Percentiles rank a stretch among this genome's conserved stretches.
These are phyloP conservation scores for Athalia rosae DNA, from an alignment of 2,888 invertebrate genomes.

Conservation along the genomic window DNA sequence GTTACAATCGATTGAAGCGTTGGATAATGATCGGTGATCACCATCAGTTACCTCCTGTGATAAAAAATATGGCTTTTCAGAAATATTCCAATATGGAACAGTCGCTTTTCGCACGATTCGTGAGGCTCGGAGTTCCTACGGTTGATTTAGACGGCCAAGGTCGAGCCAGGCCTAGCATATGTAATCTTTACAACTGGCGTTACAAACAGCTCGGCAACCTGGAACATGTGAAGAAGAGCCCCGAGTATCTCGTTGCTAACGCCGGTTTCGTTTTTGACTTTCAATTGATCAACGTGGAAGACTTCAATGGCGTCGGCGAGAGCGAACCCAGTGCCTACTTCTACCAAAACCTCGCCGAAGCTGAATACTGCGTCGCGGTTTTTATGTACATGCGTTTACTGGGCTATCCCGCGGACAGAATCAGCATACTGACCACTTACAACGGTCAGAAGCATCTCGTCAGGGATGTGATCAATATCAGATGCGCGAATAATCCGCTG, in stretches of 20 bases:
- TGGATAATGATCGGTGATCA: conserved; percentile 99
- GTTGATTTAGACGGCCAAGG: conserved; percentile 99
- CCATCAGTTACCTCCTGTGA: conserved; percentile 98
- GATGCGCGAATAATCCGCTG: conserved; percentile 94
- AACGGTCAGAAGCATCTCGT: conserved; percentile 99
- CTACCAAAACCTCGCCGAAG: conserved; percentile 95
- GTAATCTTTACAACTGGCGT: conserved; percentile 96
- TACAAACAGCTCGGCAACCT: conserved; percentile 97
- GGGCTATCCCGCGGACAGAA: conserved; percentile 97
- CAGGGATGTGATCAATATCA: conserved; percentile 93
- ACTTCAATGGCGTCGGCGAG: conserved; percentile 97
- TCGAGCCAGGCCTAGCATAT: conserved; percentile 93
- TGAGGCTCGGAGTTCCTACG: conserved; percentile 96
- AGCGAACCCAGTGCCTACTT: conserved; percentile 99
- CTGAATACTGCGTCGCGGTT: conserved; percentile 96
- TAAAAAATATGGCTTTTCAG: conserved; percentile 99
- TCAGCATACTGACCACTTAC: conserved; percentile 98
- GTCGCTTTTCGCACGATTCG: conserved; percentile 96
- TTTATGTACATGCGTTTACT: conserved; percentile 99
- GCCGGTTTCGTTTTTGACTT: conserved; percentile 95
- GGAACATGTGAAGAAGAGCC: conserved; percentile 87
- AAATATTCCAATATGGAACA: conserved; percentile 99
- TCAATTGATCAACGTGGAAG: conserved; percentile 96
- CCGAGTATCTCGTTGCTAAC: conserved; percentile 93
- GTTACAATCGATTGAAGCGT: conserved; percentile 94